A percentile compares a stretch with the other conserved stretches of the same genome.
Conservation (phyloP, 2,113 vertebrate genomes). For the Silurus asotus region DNA sequence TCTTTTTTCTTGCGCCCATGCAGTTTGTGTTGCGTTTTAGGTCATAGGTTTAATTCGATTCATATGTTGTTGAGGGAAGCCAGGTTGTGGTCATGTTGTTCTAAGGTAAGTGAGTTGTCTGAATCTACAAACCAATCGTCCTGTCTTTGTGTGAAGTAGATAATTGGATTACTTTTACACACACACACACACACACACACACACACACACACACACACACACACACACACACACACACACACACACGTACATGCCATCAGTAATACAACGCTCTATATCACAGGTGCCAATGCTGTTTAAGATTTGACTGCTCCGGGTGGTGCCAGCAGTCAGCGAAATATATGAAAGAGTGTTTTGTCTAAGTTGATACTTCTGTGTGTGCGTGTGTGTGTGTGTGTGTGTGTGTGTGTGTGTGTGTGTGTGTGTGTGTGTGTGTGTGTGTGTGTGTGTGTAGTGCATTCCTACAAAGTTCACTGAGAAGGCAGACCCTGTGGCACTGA, state of each 20-base stretch:
- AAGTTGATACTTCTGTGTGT: constrained; percentile 2
- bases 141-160: constrained; percentile 19
- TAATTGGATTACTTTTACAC: constrained; percentile 37
- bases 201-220: too few relatives aligned
- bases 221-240: constrained; percentile 18
- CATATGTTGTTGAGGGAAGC: constrained; percentile 3
- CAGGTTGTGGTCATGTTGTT: constrained; percentile 20
- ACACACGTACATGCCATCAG: constrained; percentile 21
- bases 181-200: constrained; percentile 16
- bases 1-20: constrained; percentile 13
- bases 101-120: constrained; percentile 20
- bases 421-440: constrained; percentile 19
- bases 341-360: constrained; percentile 40
- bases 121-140: constrained; percentile 22
- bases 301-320: constrained; percentile 7
- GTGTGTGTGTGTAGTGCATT: constrained; percentile 48
- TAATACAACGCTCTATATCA: not conserved
- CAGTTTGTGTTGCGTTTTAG: not conserved
- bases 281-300: constrained; percentile 11
- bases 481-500: constrained; percentile 44
- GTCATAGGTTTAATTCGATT: constrained; percentile 18
- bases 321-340: constrained; percentile 24
- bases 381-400: not conserved
- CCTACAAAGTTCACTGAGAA: constrained; percentile 61
- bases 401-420: constrained; percentile 18